Conservation (phyloP, 2,888 invertebrate genomes). For the Coremacera marginata region DNA sequence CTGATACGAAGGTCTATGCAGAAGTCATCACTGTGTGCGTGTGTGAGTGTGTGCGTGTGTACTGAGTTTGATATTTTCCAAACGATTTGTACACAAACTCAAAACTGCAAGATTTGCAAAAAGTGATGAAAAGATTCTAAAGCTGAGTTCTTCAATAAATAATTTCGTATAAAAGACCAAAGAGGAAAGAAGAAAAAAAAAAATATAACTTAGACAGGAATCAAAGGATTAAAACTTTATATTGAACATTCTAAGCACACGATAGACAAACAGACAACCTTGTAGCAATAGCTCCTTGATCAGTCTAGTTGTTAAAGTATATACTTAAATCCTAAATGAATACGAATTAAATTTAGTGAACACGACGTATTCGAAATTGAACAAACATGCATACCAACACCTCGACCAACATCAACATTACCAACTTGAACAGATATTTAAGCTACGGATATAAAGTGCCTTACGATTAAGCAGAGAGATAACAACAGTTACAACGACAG, state of each 20-base stretch:
- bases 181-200: not conserved
- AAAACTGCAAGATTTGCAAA: conserved; percentile 20
- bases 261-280: not conserved
- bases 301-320: not conserved
- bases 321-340: conserved; percentile 24
- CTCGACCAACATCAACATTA: not conserved
- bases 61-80: not conserved
- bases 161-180: not conserved
- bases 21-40: not conserved
- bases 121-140: conserved; percentile 35
- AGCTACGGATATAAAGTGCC: not conserved
- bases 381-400: conserved; percentile 1
- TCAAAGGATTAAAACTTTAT: conserved; percentile 31
- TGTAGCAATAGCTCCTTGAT: not conserved
- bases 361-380: not conserved
- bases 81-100: conserved; percentile 16
- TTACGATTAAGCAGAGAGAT: not conserved
- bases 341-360: conserved; percentile 34
- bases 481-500: not conserved
- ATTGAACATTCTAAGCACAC: not conserved
- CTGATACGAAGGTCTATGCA: not conserved
- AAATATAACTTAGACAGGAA: not conserved
- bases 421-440: not conserved
- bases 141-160: conserved; percentile 2
- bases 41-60: not conserved